Evolutionary conservation across 2,888 invertebrate species (phyloP).

Genomic region (Mactromeris polynyma): DNA sequence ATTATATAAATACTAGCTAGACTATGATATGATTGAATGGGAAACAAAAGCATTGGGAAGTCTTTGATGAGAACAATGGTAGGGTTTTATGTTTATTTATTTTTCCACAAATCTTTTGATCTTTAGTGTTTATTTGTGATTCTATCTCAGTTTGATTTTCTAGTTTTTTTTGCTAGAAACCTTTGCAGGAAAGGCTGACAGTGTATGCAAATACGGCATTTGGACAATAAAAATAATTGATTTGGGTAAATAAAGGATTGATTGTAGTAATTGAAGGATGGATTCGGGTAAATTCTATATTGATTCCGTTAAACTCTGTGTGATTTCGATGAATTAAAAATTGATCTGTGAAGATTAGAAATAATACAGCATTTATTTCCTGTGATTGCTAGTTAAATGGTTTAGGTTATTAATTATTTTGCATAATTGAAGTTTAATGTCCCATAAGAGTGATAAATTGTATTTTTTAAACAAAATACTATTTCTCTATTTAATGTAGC

Average conservation of each 20-base stretch:
- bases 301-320: background rate
- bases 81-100: slow-evolving; percentile 1
- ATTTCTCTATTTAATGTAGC: no score
- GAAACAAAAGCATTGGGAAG: slow-evolving; percentile 18
- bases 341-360: background rate
- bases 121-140: background rate
- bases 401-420: background rate
- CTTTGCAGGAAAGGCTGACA: background rate
- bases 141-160: background rate
- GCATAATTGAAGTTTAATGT: no score
- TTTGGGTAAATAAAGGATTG: slow-evolving; percentile 12
- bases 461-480: no score
- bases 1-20: slow-evolving; percentile 16
- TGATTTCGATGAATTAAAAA: background rate
- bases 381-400: background rate
- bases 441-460: no score
- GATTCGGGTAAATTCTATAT: background rate
- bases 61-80: background rate
- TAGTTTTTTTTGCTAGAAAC: background rate
- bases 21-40: slow-evolving; percentile 28
- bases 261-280: background rate
- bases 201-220: background rate
- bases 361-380: background rate
- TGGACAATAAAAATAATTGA: background rate
- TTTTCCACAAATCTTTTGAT: slow-evolving; percentile 3